A percentile compares a stretch with the other conserved stretches of the same genome.
Evolutionary conservation across 2,113 vertebrate genomes (phyloP).

Genomic region (Diadophis punctatus): DNA sequence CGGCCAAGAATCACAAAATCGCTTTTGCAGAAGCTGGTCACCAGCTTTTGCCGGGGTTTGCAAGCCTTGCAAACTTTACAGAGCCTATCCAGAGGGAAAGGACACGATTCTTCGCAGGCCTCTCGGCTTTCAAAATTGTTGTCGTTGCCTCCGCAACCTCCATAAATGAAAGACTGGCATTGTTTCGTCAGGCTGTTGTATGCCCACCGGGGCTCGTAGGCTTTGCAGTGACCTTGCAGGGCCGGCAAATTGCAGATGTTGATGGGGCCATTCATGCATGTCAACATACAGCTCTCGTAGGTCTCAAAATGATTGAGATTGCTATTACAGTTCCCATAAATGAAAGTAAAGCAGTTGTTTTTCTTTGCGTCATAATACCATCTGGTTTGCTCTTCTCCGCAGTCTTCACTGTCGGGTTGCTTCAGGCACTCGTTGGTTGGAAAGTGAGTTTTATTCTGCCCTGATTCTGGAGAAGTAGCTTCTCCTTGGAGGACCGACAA

Average conservation of each 20-base stretch:
- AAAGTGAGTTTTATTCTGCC: slow-evolving; percentile 76
- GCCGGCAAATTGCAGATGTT: slow-evolving; percentile 82
- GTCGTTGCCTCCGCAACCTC: slow-evolving; percentile 89
- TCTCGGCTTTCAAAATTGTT: slow-evolving; percentile 97
- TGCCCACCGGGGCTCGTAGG: slow-evolving; percentile 89
- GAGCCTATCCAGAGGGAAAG: slow-evolving; percentile 80
- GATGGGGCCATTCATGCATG: slow-evolving; percentile 82
- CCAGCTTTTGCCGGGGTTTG: slow-evolving; percentile 87
- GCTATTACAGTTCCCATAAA: slow-evolving; percentile 76
- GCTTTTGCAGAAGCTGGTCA: slow-evolving; percentile 92
- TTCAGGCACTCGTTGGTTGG: slow-evolving; percentile 80
- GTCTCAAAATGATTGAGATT: slow-evolving; percentile 85
- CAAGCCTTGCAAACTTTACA: slow-evolving; percentile 90
- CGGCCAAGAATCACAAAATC: slow-evolving; percentile 92
- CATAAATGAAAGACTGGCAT: slow-evolving; percentile 93
- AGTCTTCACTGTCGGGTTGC: slow-evolving; percentile 77
- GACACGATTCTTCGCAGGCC: slow-evolving; percentile 89
- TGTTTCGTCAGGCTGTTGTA: slow-evolving; percentile 80
- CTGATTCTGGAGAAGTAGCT: slow-evolving; percentile 53
- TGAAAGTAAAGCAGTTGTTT: slow-evolving; percentile 91
- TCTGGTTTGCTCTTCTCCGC: slow-evolving; percentile 82
- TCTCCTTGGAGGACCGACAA: slow-evolving; percentile 78
- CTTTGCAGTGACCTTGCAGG: slow-evolving; percentile 90
- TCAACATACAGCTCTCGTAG: slow-evolving; percentile 84
- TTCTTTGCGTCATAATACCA: slow-evolving; percentile 89